phyloP scores from a whole-genome alignment of 2,888 invertebrate species.

The Allophyes oxyacanthae region DNA sequence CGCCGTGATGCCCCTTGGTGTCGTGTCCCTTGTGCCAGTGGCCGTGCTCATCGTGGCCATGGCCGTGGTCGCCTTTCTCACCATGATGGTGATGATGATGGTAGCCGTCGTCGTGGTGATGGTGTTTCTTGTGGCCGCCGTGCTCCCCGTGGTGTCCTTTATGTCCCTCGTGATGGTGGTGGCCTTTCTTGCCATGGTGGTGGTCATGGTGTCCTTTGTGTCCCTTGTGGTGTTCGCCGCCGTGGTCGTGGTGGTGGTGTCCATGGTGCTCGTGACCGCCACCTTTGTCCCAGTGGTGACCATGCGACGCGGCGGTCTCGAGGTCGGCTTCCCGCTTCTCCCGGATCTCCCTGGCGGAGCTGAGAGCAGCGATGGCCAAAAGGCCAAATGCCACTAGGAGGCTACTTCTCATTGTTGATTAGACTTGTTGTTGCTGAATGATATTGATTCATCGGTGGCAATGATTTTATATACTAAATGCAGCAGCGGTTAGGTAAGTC shows the following conservation, averaged over 20 bases:
- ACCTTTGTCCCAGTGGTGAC: constrained; percentile 82
- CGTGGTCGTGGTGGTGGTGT: constrained; percentile 90
- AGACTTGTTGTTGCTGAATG: constrained; percentile 75
- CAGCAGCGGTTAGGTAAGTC: constrained; percentile 74
- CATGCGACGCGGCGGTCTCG: constrained; percentile 83
- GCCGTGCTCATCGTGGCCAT: constrained; percentile 88
- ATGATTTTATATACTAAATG: constrained; percentile 82
- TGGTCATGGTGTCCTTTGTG: constrained; percentile 91
- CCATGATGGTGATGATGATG: constrained; percentile 90
- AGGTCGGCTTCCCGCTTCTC: constrained; percentile 85
- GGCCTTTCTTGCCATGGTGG: constrained; percentile 91
- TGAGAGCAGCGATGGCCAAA: constrained; percentile 83
- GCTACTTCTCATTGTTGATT: constrained; percentile 77
- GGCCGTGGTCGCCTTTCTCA: constrained; percentile 91
- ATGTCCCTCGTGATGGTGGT: constrained; percentile 91
- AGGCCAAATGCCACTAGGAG: constrained; percentile 79
- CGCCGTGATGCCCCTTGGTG: constrained; percentile 95
- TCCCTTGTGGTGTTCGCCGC: constrained; percentile 91
- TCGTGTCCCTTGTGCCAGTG: constrained; percentile 95
- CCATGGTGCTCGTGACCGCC: constrained; percentile 91
- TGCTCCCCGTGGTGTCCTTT: constrained; percentile 90
- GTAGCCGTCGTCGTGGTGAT: constrained; percentile 91
- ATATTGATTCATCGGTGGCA: constrained; percentile 68
- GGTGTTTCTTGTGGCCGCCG: constrained; percentile 90
- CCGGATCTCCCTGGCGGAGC: constrained; percentile 85